Conservation (phyloP, 2,888 invertebrate species). For the Therioaphis trifolii region DNA sequence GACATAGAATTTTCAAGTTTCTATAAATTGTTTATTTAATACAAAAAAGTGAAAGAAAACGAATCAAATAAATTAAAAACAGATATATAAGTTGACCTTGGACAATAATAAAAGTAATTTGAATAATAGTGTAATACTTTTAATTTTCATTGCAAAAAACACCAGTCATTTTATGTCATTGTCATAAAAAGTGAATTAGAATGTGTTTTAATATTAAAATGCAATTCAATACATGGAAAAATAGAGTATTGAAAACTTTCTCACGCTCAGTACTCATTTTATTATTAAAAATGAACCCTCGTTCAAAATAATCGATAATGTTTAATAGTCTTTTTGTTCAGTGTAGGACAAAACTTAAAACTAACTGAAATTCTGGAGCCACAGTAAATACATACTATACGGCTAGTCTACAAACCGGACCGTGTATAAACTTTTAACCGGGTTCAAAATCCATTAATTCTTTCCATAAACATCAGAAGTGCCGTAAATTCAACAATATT, state of each 20-base stretch:
- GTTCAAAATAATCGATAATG: background rate
- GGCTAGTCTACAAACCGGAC: background rate
- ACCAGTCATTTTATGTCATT: conserved; percentile 5
- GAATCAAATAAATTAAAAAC: background rate
- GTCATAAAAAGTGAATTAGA: background rate
- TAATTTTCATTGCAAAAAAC: background rate
- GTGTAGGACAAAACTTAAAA: background rate
- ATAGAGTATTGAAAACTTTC: too few relatives aligned
- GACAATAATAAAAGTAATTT: background rate
- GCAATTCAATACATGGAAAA: too few relatives aligned
- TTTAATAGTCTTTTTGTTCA: background rate
- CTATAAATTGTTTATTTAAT: too few relatives aligned
- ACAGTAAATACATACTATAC: background rate
- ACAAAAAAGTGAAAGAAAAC: background rate
- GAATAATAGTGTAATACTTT: background rate
- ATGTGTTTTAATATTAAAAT: too few relatives aligned
- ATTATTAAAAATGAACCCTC: too few relatives aligned
- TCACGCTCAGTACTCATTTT: too few relatives aligned
- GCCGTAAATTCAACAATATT: background rate
- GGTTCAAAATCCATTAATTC: background rate
- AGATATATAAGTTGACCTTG: background rate
- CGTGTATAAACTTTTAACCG: background rate
- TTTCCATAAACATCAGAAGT: background rate
- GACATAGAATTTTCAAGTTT: too few relatives aligned
- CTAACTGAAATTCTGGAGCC: background rate